phyloP scores from a whole-genome alignment of 37 sponge, comb jelly and placozoan species.

The Amphimedon queenslandica region DNA sequence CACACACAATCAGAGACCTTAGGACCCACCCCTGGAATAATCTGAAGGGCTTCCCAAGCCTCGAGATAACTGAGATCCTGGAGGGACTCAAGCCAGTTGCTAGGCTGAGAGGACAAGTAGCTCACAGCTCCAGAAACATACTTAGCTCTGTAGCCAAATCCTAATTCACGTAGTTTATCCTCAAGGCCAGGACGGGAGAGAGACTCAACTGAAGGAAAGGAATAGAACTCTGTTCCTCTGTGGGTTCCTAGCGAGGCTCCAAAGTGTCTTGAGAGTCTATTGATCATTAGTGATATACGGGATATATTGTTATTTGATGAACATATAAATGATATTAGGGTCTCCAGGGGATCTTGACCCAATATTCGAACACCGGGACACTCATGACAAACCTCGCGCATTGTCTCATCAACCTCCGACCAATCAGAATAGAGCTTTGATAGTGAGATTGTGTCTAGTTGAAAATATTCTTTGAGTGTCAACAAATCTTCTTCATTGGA shows the following conservation, averaged over 20 bases:
- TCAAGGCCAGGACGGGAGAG: slow-evolving; percentile 48
- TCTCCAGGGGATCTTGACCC: slow-evolving; percentile 80
- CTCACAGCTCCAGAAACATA: slow-evolving; percentile 62
- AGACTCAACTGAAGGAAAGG: slow-evolving; percentile 56
- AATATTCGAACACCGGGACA: slow-evolving; percentile 72
- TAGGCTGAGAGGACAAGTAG: slow-evolving; percentile 14
- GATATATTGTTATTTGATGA: slow-evolving; percentile 93
- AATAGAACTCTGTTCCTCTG: slow-evolving; percentile 25
- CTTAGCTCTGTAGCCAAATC: slow-evolving; percentile 93
- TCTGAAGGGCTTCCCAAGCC: slow-evolving; percentile 46
- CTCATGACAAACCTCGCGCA: slow-evolving; percentile 5
- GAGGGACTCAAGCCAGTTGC: slow-evolving; percentile 30
- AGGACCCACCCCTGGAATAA: slow-evolving; percentile 81
- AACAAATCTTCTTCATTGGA: slow-evolving; percentile 14
- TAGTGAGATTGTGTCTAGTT: slow-evolving; percentile 46
- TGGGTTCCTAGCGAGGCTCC: slow-evolving; percentile 40
- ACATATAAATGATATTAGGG: slow-evolving; percentile 86
- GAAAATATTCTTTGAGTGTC: slow-evolving; percentile 36
- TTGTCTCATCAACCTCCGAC: slow-evolving; percentile 46
- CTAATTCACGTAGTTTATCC: slow-evolving; percentile 52
- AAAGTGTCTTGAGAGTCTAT: slow-evolving; percentile 51
- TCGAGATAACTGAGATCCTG: slow-evolving; percentile 19
- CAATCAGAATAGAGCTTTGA: slow-evolving; percentile 43
- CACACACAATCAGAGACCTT: slow-evolving; percentile 96
- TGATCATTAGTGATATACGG: slow-evolving; percentile 76